phyloP scores from a whole-genome alignment of 2,797 vertebrate species.

The Phoxinus dragarum region DNA sequence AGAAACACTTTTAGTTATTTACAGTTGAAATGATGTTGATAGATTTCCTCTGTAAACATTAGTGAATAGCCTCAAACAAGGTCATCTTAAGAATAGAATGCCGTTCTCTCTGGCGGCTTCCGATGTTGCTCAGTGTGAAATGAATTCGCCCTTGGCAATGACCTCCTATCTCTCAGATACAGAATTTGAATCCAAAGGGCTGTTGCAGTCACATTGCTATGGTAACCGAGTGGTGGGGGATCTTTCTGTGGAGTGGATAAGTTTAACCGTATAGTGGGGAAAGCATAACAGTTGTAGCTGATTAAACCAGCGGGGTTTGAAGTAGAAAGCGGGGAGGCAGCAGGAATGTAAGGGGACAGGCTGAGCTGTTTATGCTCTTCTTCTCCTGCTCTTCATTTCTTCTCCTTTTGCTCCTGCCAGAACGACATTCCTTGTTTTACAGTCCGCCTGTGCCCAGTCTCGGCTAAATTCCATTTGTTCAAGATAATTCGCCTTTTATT shows the following conservation, averaged over 20 bases:
- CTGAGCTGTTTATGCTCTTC: slow-evolving; percentile 22
- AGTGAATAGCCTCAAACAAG: slow-evolving; percentile 62
- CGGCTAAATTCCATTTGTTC: slow-evolving; percentile 57
- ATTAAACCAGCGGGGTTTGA: slow-evolving; percentile 62
- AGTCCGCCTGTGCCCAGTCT: slow-evolving; percentile 40
- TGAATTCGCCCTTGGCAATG: slow-evolving; percentile 65
- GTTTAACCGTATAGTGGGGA: slow-evolving; percentile 62
- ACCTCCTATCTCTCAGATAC: slow-evolving; percentile 67
- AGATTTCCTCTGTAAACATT: slow-evolving; percentile 63
- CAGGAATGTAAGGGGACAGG: slow-evolving; percentile 40
- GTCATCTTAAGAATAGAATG: slow-evolving; percentile 61
- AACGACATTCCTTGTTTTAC: slow-evolving; percentile 47
- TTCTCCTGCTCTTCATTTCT: slow-evolving; percentile 30
- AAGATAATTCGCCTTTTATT: slow-evolving; percentile 58
- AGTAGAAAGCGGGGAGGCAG: slow-evolving; percentile 53
- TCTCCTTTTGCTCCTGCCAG: slow-evolving; percentile 50
- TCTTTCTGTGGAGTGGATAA: slow-evolving; percentile 62
- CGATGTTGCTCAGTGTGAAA: slow-evolving; percentile 48
- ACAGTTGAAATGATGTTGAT: slow-evolving; percentile 63
- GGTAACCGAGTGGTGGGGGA: slow-evolving; percentile 66
- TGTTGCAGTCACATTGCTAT: slow-evolving; percentile 66
- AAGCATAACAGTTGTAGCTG: slow-evolving; percentile 64
- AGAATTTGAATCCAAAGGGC: slow-evolving; percentile 65
- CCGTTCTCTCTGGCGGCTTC: slow-evolving; percentile 57
- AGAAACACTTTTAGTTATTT: slow-evolving; percentile 59